These are phyloP conservation scores for Intellagama lesueurii DNA, from an alignment of 2,797 vertebrate species.

Conservation along the genomic window DNA sequence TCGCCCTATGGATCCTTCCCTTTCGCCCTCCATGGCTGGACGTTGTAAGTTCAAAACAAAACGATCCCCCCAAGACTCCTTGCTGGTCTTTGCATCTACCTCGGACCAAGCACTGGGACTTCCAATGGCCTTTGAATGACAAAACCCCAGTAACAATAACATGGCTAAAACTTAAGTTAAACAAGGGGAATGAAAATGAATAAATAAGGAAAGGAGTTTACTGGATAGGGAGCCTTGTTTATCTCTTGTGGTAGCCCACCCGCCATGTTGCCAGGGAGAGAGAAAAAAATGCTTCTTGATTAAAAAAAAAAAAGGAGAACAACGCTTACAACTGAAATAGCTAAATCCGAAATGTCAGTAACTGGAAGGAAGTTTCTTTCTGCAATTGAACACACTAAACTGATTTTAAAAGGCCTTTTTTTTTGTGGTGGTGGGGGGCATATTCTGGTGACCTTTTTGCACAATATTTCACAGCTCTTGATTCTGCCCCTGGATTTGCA, in stretches of 20 bases:
- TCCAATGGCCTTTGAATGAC: neutral
- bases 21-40: neutral
- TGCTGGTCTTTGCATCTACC: neutral
- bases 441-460: neutral
- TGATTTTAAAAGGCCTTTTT: neutral
- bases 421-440: neutral
- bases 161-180: conserved; percentile 27
- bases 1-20: neutral
- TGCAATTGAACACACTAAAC: neutral
- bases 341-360: conserved; percentile 1
- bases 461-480: neutral
- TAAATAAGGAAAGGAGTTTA: conserved; percentile 18
- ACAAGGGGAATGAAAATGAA: conserved; percentile 18
- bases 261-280: neutral
- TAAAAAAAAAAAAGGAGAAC: neutral
- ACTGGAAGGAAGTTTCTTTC: neutral
- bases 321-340: neutral
- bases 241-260: neutral
- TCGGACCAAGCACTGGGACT: neutral
- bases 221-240: conserved; percentile 3
- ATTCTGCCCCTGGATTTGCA: neutral
- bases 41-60: neutral
- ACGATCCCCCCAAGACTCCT: neutral
- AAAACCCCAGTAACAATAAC: conserved; percentile 1
- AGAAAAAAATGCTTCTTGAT: conserved; percentile 12